Evolutionary conservation across 2,888 invertebrate species (phyloP), one percentile per base, ranked within the genome.

Genomic region (Orthosia gracilis): DNA sequence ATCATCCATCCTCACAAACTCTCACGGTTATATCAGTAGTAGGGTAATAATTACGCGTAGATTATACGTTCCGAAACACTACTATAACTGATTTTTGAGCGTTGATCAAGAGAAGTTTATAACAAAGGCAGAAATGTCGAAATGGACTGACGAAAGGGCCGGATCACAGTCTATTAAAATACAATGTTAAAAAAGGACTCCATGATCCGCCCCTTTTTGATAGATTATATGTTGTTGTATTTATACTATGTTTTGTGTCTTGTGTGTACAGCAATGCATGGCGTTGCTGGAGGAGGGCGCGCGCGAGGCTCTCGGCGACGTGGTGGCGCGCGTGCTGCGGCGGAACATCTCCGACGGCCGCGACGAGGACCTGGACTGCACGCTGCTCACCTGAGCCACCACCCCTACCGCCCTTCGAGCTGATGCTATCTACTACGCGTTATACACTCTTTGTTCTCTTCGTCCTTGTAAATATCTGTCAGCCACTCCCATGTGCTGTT

Each of bases 331-430:
- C 96, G 98, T 98, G 80, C 96, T 99, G 90, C 98, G 98, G 79
- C 99, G 99, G 95, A 97, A 97, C 54, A 98, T 98, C 90, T 97
- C 98, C 23, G 98, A 98, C 92, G 98, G 98, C 84, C 98, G 98
- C 92, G 98, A 99, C 93, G 99, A 99, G 91, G 98, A 99, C 92
- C 97, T 99, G 81, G 99, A 99, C 94, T 98, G 98, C 92, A 99
- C 99, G 72, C 96, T 99, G 92, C 97, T 98, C 94, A 98, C 98
- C 94, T 98, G 98, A 98, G 82, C 52, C 40, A 9, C 40, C 31
- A 31, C 5, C 18, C 3, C 2, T 18, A n/a, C 21, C 9, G n/a
- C 54, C 3, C 5, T 23, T 1, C 17, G 23, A 15, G 45, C 55
- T 40, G 9, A 47, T 26, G 13, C 62, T n/a, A 59, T 55, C 49